Conservation (phyloP, 2,888 invertebrate genomes). For the Stenurella melanura region DNA sequence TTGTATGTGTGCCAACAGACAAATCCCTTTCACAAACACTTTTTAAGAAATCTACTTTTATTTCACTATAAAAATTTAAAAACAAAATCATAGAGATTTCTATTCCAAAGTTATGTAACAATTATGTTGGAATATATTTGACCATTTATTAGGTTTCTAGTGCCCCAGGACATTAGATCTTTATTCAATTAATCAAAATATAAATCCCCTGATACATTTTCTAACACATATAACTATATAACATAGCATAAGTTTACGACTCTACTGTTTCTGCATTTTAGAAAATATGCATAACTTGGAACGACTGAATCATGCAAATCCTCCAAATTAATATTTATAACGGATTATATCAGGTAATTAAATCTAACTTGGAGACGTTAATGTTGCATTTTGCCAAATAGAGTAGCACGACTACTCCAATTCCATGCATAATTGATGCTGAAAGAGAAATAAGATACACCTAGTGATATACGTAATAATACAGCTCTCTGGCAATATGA, state of each 20-base stretch:
- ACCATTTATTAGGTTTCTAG: neutral
- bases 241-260: constrained; percentile 18
- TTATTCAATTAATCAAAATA: neutral
- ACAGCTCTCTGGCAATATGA: constrained; percentile 19
- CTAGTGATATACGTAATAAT: constrained; percentile 48
- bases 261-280: neutral
- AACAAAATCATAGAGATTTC: too few species aligned
- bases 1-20: too few species aligned
- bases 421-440: constrained; percentile 51
- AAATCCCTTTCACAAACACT: too few species aligned
- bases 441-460: constrained; percentile 50
- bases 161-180: neutral
- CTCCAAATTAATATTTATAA: constrained; percentile 33
- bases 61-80: too few species aligned
- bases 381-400: constrained; percentile 19
- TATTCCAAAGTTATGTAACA: too few species aligned
- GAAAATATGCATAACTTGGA: constrained; percentile 23
- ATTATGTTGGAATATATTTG: too few species aligned
- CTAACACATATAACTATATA: neutral
- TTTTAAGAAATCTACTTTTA: too few species aligned
- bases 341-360: constrained; percentile 26
- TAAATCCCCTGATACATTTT: neutral
- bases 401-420: constrained; percentile 7
- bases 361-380: constrained; percentile 19
- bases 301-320: constrained; percentile 29